Conservation (phyloP, 35 echinoderm and acorn worm genomes). For the Hemicentrotus pulcherrimus region DNA sequence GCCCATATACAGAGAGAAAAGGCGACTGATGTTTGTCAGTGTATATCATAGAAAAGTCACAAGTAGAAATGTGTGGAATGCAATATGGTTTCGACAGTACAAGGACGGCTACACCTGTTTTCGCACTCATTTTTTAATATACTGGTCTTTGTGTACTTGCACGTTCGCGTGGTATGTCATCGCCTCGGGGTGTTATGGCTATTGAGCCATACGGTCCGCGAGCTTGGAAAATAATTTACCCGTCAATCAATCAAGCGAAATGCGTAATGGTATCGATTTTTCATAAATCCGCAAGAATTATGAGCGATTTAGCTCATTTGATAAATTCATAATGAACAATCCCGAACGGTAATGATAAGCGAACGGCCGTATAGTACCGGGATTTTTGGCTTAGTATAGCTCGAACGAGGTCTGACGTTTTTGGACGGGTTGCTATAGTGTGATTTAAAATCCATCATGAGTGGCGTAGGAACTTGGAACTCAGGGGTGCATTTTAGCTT, state of each 20-base stretch:
- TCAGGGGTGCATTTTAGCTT: no score
- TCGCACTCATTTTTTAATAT: neutral
- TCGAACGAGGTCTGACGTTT: neutral
- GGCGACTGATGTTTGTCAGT: neutral
- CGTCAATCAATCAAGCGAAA: neutral
- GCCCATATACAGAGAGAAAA: neutral
- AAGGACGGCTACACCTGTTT: neutral
- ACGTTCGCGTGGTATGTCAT: neutral
- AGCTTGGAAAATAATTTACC: neutral
- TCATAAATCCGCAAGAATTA: neutral
- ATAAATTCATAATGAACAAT: neutral
- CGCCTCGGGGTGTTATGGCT: neutral
- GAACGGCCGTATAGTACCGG: neutral
- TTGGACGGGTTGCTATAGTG: no score
- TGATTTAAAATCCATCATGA: no score
- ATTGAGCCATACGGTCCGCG: neutral
- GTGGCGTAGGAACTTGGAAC: neutral
- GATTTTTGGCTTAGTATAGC: neutral
- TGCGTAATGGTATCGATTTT: neutral
- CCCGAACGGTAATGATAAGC: neutral
- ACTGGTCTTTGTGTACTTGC: neutral
- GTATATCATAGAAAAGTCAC: neutral
- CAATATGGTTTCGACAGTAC: neutral
- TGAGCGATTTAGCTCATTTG: neutral
- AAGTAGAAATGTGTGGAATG: neutral